Conservation (phyloP, 2,888 invertebrate species). For the Blera fallax region DNA sequence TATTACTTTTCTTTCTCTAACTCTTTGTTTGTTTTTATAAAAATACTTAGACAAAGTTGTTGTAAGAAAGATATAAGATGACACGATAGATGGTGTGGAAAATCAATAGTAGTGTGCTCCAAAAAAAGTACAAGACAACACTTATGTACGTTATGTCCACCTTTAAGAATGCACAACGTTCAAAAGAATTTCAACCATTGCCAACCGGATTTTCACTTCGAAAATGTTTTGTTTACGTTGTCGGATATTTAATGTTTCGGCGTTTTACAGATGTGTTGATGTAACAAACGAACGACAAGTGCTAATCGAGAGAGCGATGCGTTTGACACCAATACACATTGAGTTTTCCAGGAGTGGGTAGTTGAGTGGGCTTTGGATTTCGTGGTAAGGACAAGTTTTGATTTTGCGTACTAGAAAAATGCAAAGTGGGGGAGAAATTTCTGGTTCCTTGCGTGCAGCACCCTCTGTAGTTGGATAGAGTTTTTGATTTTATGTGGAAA, state of each 20-base stretch:
- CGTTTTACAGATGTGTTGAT: slow-evolving; percentile 18
- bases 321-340: slow-evolving; percentile 4
- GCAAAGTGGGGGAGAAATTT: not conserved
- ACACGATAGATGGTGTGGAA: slow-evolving; percentile 9
- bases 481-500: not conserved
- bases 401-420: slow-evolving; percentile 7
- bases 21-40: not conserved
- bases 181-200: not conserved
- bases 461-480: not conserved
- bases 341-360: not conserved
- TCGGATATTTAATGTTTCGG: not conserved
- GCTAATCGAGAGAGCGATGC: not conserved
- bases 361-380: not conserved
- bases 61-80: not conserved
- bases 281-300: not conserved
- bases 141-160: not conserved
- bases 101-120: slow-evolving; percentile 16
- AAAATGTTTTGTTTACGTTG: slow-evolving; percentile 35
- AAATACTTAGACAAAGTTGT: not conserved
- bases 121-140: not conserved
- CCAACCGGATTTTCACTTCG: not conserved
- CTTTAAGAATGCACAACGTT: not conserved
- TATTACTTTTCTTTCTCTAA: slow-evolving; percentile 19
- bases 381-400: not conserved
- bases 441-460: not conserved